Evolutionary conservation across 1,140 invertebrate species (phyloP), one percentile per base, ranked within the genome.

Genomic region (Pseudomyrmex flavicornis): DNA sequence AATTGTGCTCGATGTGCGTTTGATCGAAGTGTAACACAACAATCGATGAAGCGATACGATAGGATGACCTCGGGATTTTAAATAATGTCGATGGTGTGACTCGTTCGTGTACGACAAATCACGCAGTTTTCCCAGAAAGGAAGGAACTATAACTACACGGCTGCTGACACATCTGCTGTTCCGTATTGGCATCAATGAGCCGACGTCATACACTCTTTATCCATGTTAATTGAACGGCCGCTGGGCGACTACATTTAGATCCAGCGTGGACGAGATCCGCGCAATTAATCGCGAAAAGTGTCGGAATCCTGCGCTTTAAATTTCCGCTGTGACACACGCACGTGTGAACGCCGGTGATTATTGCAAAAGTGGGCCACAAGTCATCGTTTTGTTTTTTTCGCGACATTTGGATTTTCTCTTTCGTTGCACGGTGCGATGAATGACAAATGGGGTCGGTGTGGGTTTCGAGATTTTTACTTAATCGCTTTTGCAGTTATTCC

Each of bases 121-220:
- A 48, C 46, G 20, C 44, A 35, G 26, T 13, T 65, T 35, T 66
- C 52, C 48, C 50, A 59, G 17, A 20, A 35, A 77, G 66, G 79
- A 86, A 87, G 48, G 66, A 44, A 61, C 59, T 4, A 72, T 59
- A 66, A 20, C 44, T 26, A 13, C 54, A 52, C 20, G 72, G 44
- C 83, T 86, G 63, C 48, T 56, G 54, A 56, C 70, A 62, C 56
- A 82, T 86, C n/a, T n/a, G n/a, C 66, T 72, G 44, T 17, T 86
- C 76, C 76, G 48, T 26, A 17, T 56, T 66, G 61, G 74, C 48
- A 48, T 76, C 56, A 82, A 76, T 65, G 59, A 70, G 35, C 17
- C 20, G 59, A 75, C 46, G 54, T 82, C 69, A 80, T 9, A 69
- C 61, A 12, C 44, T 66, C 58, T 35, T 74, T 62, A 58, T 58